Conservation (phyloP, 2,113 vertebrate species). For the Poicephalus meyeri region DNA sequence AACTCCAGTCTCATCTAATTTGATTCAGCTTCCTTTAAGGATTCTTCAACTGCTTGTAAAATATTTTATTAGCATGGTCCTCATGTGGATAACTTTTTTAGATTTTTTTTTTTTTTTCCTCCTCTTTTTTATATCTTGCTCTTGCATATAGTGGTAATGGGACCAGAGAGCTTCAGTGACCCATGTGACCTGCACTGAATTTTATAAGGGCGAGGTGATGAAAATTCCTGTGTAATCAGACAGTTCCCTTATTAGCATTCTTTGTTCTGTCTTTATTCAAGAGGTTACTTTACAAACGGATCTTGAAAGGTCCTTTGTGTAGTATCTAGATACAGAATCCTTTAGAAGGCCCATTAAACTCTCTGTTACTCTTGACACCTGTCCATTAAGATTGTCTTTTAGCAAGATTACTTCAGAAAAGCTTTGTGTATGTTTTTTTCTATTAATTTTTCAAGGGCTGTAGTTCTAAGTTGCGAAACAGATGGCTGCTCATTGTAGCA, state of each 20-base stretch:
- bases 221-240: constrained; percentile 38
- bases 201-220: constrained; percentile 37
- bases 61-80: neutral
- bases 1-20: neutral
- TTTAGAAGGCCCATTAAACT: constrained; percentile 27
- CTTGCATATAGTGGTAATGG: neutral
- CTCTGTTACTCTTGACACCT: constrained; percentile 33
- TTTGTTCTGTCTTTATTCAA: constrained; percentile 4
- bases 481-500: neutral
- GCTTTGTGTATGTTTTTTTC: neutral
- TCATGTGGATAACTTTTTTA: neutral
- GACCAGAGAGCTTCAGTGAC: neutral
- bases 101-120: neutral
- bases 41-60: neutral
- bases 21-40: neutral
- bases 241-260: constrained; percentile 20
- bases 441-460: neutral
- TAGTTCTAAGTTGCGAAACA: neutral
- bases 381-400: neutral
- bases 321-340: neutral
- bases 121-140: neutral
- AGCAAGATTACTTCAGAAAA: neutral
- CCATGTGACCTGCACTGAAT: neutral
- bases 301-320: constrained; percentile 41
- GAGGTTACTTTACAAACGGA: neutral